Evolutionary conservation across 2,797 vertebrate genomes (phyloP), one percentile per base, ranked within the genome.

Genomic region (Chaunax sp.): DNA sequence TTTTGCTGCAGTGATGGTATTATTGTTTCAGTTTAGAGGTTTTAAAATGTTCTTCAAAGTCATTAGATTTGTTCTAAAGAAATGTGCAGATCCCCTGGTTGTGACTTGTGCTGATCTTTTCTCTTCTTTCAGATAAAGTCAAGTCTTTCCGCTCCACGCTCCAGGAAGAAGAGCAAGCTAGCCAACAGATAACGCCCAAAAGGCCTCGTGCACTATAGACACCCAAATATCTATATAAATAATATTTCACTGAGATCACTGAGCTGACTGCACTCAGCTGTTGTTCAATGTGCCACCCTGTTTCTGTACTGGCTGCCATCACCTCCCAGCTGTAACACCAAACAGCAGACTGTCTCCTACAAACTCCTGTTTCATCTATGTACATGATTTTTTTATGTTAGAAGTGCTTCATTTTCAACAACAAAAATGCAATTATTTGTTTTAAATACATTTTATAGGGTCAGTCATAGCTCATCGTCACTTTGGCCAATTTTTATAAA

Each of bases 91-190:
- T 35, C 33, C 12, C 9, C 33, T 9, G 38, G 15, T 14, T 15
- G 14, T 15, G 38, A 13, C 15, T 30, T 25, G 14, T 28, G 14
- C 12, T 53, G 50, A 40, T 61, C 6, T 74, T 45, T 20, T 79
- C 40, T 81, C 16, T 26, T 20, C 38, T 81, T 83, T 16, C 89
- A 99, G 97, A 98, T 91, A 99, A 98, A 96, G 97, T 98, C 87
- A 98, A 98, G 81, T 95, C 96, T 51, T 99, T 99, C 92, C 96
- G 97, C 51, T 93, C 95, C 55, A 82, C 97, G 16, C 94, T 99
- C 5, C 97, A 97, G 85, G 97, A 98, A 49, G 97, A 99, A 77
- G 97, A 99, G 84, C 96, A 98, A 77, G 97, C 97, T 65, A 99
- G 97, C 93, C 94, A 97, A 93, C 97, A 98, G 91, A 98, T 99